Base-by-base conservation (phyloP, 2,888 invertebrate species). In the Drosophila merina region DNA sequence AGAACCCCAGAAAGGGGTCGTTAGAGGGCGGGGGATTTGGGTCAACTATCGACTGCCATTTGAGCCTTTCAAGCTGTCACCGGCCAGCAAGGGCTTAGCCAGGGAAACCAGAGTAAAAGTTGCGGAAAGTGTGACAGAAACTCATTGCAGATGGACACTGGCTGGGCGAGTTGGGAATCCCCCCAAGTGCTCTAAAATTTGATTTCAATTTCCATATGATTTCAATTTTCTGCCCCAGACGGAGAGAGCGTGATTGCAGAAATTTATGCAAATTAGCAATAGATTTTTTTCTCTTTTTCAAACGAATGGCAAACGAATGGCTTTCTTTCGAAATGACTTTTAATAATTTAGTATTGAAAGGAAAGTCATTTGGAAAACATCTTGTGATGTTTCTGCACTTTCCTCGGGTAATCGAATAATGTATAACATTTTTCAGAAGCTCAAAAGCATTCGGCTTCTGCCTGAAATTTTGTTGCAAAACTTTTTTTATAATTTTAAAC, bases 21-120 rank as follows among this genome's bases (percentile, higher is more conserved):
- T 42, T 14, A n/a, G 48, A 38, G 38, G 40, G 40, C 6, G 8
- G 30, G 49, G 50, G 64, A 81, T 84, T 81, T 76, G 84, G 84
- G 86, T 86, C 84, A 85, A 83, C 83, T 79, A 83, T 85, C 76
- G 84, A 85, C 77, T 85, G 74, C 52, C 79, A 71, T 70, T 82
- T 76, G 75, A 73, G 75, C 67, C 62, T 80, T 64, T 77, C 72
- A 72, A 76, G 70, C 76, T 80, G 79, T 71, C 77, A 76, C 57
- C 79, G 74, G 40, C 74, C 74, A 74, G 20, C 47, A 44, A 5
- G 48, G 36, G 47, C 14, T 50, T 31, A 36, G 38, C 8, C 42
- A 58, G 2, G 47, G 49, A 28, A 12, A 36, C 25, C 36, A 56
- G 42, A 60, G 52, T 40, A 59, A 45, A 52, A 36, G 56, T 72